Conservation (phyloP, 1,140 invertebrate species). For the Eubasilissa regina region DNA sequence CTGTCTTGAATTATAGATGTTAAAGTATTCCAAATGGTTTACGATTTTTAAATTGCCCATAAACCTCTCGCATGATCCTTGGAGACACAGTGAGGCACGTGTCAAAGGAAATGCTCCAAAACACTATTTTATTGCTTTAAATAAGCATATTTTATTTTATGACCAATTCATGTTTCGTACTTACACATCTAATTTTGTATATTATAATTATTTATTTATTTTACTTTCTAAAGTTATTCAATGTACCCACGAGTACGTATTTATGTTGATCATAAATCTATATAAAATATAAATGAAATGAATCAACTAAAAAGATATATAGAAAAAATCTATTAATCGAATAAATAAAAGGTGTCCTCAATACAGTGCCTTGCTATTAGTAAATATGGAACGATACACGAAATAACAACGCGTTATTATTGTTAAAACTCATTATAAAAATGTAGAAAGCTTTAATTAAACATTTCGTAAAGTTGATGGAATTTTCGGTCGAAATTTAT, state of each 20-base stretch:
- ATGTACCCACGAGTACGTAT: not conserved
- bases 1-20: not conserved
- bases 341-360: too few relatives aligned
- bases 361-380: too few relatives aligned
- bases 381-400: too few relatives aligned
- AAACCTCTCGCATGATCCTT: slow-evolving; percentile 20
- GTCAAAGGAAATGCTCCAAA: not conserved
- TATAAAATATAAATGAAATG: too few relatives aligned
- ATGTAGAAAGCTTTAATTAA: too few relatives aligned
- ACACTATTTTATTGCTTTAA: not conserved
- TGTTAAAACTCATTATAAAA: too few relatives aligned
- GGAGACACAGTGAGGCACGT: not conserved
- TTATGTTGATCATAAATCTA: not conserved
- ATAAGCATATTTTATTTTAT: slow-evolving; percentile 1
- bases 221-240: not conserved
- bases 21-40: slow-evolving; percentile 9
- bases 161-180: not conserved
- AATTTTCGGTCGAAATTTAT: too few relatives aligned
- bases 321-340: too few relatives aligned
- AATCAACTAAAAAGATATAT: too few relatives aligned
- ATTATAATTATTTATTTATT: not conserved
- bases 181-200: not conserved
- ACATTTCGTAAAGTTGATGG: too few relatives aligned
- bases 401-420: too few relatives aligned
- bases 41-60: slow-evolving; percentile 37